Evolutionary conservation across 1,140 invertebrate genomes (phyloP), one percentile per base, ranked within the genome.

Genomic region (Drosophila rufa): DNA sequence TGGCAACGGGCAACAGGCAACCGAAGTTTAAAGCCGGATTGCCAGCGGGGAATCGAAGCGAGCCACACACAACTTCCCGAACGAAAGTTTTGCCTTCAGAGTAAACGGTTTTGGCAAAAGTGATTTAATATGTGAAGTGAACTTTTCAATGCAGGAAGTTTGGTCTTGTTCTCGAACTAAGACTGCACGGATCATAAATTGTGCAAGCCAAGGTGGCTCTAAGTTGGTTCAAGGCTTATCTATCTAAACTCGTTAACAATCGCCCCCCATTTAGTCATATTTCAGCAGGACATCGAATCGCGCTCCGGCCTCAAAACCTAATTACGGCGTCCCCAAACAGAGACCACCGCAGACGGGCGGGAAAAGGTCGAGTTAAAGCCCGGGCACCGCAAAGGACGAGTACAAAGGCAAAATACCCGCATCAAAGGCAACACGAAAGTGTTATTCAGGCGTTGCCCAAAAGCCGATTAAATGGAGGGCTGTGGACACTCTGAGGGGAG

Each of bases 391-490:
- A 80, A 58, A 83, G 62, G 53, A 66, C 50, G 68, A 79, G 62
- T 53, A 62, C 55, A 65, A 75, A 76, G 65, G 51, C 66, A 62
- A 60, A 79, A 62, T 60, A 64, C 70, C 79, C 59, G 69, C 75
- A 75, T 71, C 75, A 75, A 57, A 65, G 38, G 47, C 56, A 69
- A 66, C 65, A 79, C 43, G 58, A 58, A 71, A 79, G 57, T 57
- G 75, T 51, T 64, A 71, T 73, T 56, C 53, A 79, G 80, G 84
- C 66, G 77, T 78, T 65, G 59, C 58, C 62, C 78, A 66, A 84
- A 89, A 89, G 80, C 85, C 85, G 84, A 79, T 87, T 87, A 81
- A 64, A 69, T 14, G 36, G 27, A 27, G 8, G 75, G n/a, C 36
- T 36, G 25, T 30, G 65, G 46, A 11, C 19, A 36, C 19, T 6